Conservation (phyloP, 2,113 vertebrate species). For the Corapipo altera region DNA sequence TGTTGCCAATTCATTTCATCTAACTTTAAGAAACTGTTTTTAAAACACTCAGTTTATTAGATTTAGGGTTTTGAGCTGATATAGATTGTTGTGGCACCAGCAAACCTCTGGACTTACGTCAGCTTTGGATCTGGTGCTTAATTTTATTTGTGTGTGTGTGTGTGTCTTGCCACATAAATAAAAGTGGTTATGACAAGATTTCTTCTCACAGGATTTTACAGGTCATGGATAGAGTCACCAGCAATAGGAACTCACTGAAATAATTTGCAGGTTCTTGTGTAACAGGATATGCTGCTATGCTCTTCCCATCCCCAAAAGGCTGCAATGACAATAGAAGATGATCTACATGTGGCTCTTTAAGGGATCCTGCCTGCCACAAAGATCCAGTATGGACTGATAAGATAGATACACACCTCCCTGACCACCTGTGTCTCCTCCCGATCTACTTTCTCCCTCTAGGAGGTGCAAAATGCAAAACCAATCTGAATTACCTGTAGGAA, state of each 20-base stretch:
- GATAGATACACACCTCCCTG: neutral
- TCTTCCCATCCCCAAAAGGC: neutral
- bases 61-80: neutral
- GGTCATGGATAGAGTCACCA: neutral
- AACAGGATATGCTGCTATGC: neutral
- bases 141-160: neutral
- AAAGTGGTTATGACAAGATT: neutral
- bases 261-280: neutral
- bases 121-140: neutral
- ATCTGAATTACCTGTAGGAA: neutral
- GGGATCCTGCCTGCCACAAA: neutral
- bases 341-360: rapidly evolving
- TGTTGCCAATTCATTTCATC: neutral
- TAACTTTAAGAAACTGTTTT: neutral
- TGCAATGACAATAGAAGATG: neutral
- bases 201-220: neutral
- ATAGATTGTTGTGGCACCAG: neutral
- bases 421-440: neutral
- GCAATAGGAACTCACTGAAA: neutral
- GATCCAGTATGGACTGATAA: neutral
- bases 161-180: neutral
- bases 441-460: neutral
- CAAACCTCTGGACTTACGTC: neutral
- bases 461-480: neutral
- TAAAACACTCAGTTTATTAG: neutral